Percentiles rank a stretch among this genome's conserved stretches.
phyloP scores from a whole-genome alignment of 2,888 invertebrate genomes.

The Rhagophthalmus giganteus region DNA sequence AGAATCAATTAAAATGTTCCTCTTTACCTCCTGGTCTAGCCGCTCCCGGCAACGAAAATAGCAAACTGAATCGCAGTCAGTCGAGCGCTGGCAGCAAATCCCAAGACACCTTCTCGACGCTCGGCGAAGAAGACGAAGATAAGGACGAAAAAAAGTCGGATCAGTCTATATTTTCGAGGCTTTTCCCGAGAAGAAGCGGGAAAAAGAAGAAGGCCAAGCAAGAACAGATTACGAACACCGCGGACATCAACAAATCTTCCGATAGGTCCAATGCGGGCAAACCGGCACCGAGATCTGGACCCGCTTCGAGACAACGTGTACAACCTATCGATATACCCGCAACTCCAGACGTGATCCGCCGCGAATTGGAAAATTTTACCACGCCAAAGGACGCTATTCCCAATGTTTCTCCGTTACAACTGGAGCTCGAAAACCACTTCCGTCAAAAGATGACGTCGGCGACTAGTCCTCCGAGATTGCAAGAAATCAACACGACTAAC shows the following conservation, averaged over 20 bases:
- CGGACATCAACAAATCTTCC: not conserved
- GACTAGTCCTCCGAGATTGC: slow-evolving; percentile 37
- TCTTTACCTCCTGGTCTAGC: slow-evolving; percentile 67
- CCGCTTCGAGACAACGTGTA: slow-evolving; percentile 61
- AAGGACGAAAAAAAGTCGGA: slow-evolving; percentile 58
- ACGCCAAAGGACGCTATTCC: slow-evolving; percentile 39
- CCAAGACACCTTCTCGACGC: slow-evolving; percentile 44
- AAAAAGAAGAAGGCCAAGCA: slow-evolving; percentile 66
- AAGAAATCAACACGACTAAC: slow-evolving; percentile 22
- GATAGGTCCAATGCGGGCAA: slow-evolving; percentile 1
- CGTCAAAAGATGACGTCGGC: slow-evolving; percentile 44
- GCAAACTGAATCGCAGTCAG: slow-evolving; percentile 59
- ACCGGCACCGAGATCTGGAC: slow-evolving; percentile 52
- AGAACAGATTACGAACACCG: slow-evolving; percentile 49
- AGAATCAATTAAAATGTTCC: slow-evolving; percentile 65
- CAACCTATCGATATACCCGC: slow-evolving; percentile 60
- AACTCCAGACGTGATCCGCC: slow-evolving; percentile 46
- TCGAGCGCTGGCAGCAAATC: slow-evolving; percentile 54
- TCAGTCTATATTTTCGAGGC: slow-evolving; percentile 66
- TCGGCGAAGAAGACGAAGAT: slow-evolving; percentile 50
- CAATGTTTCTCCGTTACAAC: slow-evolving; percentile 44
- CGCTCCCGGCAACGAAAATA: slow-evolving; percentile 55
- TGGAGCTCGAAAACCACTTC: slow-evolving; percentile 47
- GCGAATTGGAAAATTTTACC: slow-evolving; percentile 33
- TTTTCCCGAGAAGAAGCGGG: slow-evolving; percentile 70